A percentile compares a stretch with the other conserved stretches of the same genome.
Conservation (phyloP, 2,113 vertebrate species). For the Leptodactylus fuscus region DNA sequence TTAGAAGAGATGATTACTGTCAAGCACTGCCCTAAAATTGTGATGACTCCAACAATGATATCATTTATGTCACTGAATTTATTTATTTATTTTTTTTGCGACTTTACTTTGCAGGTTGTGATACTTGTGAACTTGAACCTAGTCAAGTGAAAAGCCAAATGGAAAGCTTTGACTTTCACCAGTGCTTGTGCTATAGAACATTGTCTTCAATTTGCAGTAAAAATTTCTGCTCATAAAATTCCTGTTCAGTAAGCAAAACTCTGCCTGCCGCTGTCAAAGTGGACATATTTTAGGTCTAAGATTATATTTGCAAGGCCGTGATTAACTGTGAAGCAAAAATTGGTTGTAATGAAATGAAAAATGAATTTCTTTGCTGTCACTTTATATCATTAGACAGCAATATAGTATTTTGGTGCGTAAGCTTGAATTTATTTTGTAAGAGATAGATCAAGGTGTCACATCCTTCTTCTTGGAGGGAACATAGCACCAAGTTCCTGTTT, state of each 20-base stretch:
- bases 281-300: constrained; percentile 16
- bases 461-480: background rate
- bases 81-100: constrained; percentile 33
- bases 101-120: constrained; percentile 44
- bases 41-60: background rate
- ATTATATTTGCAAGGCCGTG: constrained; percentile 1
- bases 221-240: constrained; percentile 38
- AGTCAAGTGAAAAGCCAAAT: constrained; percentile 41
- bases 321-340: constrained; percentile 47
- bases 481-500: background rate
- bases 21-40: constrained; percentile 20
- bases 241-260: constrained; percentile 51
- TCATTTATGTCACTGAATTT: too few species aligned
- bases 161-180: constrained; percentile 56
- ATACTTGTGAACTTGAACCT: constrained; percentile 47
- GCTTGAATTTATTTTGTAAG: constrained; percentile 16
- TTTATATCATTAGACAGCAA: constrained; percentile 21
- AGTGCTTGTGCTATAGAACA: constrained; percentile 43
- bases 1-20: background rate
- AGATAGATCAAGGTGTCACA: background rate
- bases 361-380: constrained; percentile 26
- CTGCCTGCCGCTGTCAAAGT: constrained; percentile 31
- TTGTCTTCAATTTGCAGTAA: constrained; percentile 45
- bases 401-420: constrained; percentile 19
- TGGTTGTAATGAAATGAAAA: constrained; percentile 22